Conservation (phyloP, 2,888 invertebrate genomes). For the Drosophila maculinotata region DNA sequence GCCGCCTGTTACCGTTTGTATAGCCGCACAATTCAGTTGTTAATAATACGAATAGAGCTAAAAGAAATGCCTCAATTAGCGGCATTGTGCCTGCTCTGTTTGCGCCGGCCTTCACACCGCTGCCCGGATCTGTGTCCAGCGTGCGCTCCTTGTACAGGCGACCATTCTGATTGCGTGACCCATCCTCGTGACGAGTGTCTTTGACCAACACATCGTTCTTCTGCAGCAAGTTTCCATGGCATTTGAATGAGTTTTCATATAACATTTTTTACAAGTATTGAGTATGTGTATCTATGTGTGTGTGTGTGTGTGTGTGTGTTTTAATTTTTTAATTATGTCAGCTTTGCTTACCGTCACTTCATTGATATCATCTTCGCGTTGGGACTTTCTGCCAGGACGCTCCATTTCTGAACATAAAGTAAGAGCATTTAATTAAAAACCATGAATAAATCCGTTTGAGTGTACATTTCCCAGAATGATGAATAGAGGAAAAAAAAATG, state of each 20-base stretch:
- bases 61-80: conserved; percentile 69
- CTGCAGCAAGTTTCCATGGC: conserved; percentile 45
- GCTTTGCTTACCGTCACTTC: conserved; percentile 84
- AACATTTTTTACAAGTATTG: conserved; percentile 2
- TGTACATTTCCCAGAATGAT: too few species aligned
- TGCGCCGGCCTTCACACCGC: conserved; percentile 41
- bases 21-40: conserved; percentile 24
- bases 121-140: conserved; percentile 71
- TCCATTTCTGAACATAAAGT: conserved; percentile 85
- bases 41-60: conserved; percentile 67
- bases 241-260: not conserved
- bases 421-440: not conserved
- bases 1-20: conserved; percentile 18
- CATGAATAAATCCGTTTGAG: too few species aligned
- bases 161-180: conserved; percentile 84
- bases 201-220: conserved; percentile 83
- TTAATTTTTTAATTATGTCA: not conserved
- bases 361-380: conserved; percentile 85
- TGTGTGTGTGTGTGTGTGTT: not conserved
- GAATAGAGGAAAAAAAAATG: too few species aligned
- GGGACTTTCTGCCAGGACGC: conserved; percentile 84
- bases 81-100: conserved; percentile 36
- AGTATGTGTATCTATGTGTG: not conserved
- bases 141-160: conserved; percentile 83
- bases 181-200: conserved; percentile 84